Percentiles rank a stretch among this genome's conserved stretches.
phyloP scores from a whole-genome alignment of 2,113 vertebrate species.

The Sinocyclocheilus anshuiensis region DNA sequence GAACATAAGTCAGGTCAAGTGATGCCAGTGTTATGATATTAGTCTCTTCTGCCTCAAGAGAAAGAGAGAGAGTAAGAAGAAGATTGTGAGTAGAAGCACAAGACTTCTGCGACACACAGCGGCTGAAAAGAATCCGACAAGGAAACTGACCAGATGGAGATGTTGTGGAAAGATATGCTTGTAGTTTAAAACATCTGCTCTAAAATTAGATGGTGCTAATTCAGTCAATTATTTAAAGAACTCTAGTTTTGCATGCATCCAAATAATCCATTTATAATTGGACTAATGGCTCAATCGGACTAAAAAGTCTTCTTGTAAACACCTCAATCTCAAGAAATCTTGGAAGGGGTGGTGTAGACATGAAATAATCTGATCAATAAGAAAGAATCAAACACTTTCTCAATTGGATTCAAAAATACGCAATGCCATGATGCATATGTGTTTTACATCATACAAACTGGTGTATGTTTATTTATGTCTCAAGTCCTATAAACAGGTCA shows the following conservation, averaged over 20 bases:
- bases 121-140: constrained; percentile 36
- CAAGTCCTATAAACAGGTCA: neutral
- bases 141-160: neutral
- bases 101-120: constrained; percentile 52
- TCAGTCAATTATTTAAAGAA: too few relatives aligned
- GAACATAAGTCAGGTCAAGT: constrained; percentile 1
- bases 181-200: neutral
- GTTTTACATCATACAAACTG: neutral
- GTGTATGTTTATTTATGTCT: neutral
- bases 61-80: neutral
- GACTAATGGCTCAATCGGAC: neutral
- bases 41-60: constrained; percentile 20
- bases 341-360: too few relatives aligned
- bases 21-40: neutral
- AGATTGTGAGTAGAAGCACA: constrained; percentile 13
- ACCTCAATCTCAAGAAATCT: neutral
- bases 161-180: neutral
- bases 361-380: too few relatives aligned
- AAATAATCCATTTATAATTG: neutral
- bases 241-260: neutral
- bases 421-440: neutral
- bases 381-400: too few relatives aligned
- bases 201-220: too few relatives aligned
- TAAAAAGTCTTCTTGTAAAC: neutral
- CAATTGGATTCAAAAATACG: too few relatives aligned